A percentile compares a stretch with the other conserved stretches of the same genome.
Evolutionary conservation across 2,888 invertebrate genomes (phyloP).

Genomic region (Tortricodes alternella): DNA sequence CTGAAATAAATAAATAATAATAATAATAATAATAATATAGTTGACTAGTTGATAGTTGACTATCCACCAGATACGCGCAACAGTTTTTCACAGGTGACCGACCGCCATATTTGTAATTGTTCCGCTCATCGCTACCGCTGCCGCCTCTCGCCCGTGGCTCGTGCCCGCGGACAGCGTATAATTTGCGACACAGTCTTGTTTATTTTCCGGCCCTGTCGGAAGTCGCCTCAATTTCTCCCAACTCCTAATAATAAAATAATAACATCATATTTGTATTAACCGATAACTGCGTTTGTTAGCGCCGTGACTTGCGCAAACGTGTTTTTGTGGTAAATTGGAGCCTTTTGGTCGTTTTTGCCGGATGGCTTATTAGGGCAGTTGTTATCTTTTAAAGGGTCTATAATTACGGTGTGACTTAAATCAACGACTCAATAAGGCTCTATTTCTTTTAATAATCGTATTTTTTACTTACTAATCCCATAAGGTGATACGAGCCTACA

Average conservation of each 20-base stretch:
- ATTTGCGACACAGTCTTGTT: constrained; percentile 60
- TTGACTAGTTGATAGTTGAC: no score
- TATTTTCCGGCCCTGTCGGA: constrained; percentile 61
- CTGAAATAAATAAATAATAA: no score
- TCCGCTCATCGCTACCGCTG: constrained; percentile 39
- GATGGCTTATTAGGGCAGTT: constrained; percentile 37
- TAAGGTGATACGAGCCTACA: no score
- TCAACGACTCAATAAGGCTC: neutral
- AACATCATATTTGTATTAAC: constrained; percentile 54
- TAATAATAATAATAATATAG: no score
- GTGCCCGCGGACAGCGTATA: constrained; percentile 38
- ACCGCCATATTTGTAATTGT: neutral
- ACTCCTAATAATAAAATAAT: constrained; percentile 45
- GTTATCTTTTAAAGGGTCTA: constrained; percentile 33
- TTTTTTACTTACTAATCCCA: no score
- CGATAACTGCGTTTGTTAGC: constrained; percentile 40
- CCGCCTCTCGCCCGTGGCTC: constrained; percentile 30
- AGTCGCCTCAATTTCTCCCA: constrained; percentile 55
- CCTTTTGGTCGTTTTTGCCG: constrained; percentile 41
- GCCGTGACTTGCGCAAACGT: constrained; percentile 49
- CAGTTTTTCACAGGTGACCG: no score
- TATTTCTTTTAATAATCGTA: neutral
- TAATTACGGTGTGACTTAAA: constrained; percentile 10
- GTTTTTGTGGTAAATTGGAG: constrained; percentile 37
- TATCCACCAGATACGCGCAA: no score